phyloP scores from a whole-genome alignment of 2,888 invertebrate genomes.

The Drosophila kambysellisi region DNA sequence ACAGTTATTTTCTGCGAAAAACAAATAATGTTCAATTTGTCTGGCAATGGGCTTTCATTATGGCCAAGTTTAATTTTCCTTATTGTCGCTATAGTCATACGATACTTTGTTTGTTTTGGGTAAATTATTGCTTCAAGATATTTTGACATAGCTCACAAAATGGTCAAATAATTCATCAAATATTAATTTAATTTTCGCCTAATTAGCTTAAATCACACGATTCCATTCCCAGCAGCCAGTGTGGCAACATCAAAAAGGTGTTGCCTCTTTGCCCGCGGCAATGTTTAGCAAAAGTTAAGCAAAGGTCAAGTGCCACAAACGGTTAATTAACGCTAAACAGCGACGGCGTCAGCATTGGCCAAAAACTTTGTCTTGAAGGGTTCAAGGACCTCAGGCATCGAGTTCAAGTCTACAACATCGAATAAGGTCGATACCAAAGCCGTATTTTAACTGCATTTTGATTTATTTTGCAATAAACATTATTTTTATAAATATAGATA shows the following conservation, averaged over 20 bases:
- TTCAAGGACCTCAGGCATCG: constrained; percentile 18
- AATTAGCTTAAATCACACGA: constrained; percentile 68
- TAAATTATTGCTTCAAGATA: constrained; percentile 14
- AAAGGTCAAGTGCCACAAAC: constrained; percentile 55
- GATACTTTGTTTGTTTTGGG: constrained; percentile 3
- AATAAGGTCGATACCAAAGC: constrained; percentile 23
- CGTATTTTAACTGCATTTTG: background rate
- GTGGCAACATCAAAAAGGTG: constrained; percentile 69
- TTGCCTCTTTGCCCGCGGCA: constrained; percentile 52
- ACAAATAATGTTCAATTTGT: constrained; percentile 64
- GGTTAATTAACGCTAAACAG: constrained; percentile 71
- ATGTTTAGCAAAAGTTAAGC: constrained; percentile 43
- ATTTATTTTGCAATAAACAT: background rate
- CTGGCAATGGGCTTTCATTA: constrained; percentile 29
- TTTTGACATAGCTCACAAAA: constrained; percentile 41
- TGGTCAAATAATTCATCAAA: constrained; percentile 63
- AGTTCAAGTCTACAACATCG: constrained; percentile 39
- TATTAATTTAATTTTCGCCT: constrained; percentile 75
- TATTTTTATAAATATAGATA: background rate
- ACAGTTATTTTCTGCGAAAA: constrained; percentile 10
- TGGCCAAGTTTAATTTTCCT: constrained; percentile 39
- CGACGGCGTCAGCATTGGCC: constrained; percentile 25
- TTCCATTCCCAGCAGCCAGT: background rate
- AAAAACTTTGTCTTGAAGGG: constrained; percentile 14
- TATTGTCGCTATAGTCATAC: constrained; percentile 19